Evolutionary conservation across 2,113 vertebrate genomes (phyloP), one percentile per base, ranked within the genome.

Genomic region (Eclectus roratus): DNA sequence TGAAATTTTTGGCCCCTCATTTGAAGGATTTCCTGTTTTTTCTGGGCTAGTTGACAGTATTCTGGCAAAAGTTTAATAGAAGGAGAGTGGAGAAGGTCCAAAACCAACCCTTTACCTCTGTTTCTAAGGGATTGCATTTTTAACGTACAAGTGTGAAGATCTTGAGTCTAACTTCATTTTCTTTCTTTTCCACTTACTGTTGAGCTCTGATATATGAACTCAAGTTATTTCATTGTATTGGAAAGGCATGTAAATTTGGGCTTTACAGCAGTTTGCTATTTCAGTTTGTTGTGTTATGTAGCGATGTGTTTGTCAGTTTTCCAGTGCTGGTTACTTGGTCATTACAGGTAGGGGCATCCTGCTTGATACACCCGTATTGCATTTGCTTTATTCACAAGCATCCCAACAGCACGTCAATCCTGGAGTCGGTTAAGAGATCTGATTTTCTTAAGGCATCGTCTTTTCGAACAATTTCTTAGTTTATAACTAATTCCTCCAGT

Each of bases 21-120:
- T 88, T 89, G 77, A 76, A 94, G 46, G 41, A 35, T 91, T 94
- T 96, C 91, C 93, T 96, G 89, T 69, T 90, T 93, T 88, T 95
- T 95, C 79, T 94, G 79, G 81, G n/a, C 84, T 80, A 63, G 46
- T 39, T 95, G 71, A 91, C 64, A 60, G 79, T 68, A 43, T 80
- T 85, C 64, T 93, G 91, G 68, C 82, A 90, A 17, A 92, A 90
- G 7, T 85, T 93, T 70, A 58, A 20, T 18, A 44, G 33, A 39
- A 44, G 6, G 9, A 53, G 11, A 19, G 19, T 69, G 85, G 58
- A 87, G 53, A 68, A 85, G 25, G n/a, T 73, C n/a, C 17, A 46
- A 78, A 86, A 83, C 23, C 17, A 16, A 25, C 4, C 7, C 17
- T 56, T 72, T 74, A 9, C 44, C 20, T 68, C 21, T 81, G 10